Percentiles rank a stretch among this genome's conserved stretches.
Evolutionary conservation across 1,140 invertebrate genomes (phyloP).

Genomic region (Drosophila chauvacae): DNA sequence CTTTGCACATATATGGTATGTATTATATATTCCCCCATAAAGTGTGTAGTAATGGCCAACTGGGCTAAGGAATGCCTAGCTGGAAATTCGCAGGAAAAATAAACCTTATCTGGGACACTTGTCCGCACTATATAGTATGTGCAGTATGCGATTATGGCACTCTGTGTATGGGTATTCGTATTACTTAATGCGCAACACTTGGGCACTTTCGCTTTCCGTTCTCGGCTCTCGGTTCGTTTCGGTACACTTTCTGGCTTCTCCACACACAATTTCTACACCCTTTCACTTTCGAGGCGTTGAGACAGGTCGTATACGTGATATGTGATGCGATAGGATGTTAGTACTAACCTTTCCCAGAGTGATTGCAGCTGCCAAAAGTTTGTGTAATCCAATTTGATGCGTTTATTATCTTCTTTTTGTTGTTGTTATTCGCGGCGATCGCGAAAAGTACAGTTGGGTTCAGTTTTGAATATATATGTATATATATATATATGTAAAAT

Average conservation of each 20-base stretch:
- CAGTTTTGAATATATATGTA: slow-evolving; percentile 22
- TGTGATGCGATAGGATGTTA: slow-evolving; percentile 16
- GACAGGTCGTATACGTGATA: slow-evolving; percentile 61
- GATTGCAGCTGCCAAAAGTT: slow-evolving; percentile 73
- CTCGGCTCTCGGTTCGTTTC: slow-evolving; percentile 27
- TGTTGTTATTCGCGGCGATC: slow-evolving; percentile 2
- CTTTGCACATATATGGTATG: not conserved
- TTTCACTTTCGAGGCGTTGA: slow-evolving; percentile 45
- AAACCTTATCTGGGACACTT: slow-evolving; percentile 57
- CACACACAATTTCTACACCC: slow-evolving; percentile 30
- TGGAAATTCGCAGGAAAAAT: slow-evolving; percentile 54
- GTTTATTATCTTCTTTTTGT: slow-evolving; percentile 13
- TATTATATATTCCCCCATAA: not conserved
- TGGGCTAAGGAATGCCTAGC: slow-evolving; percentile 41
- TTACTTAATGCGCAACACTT: slow-evolving; percentile 55
- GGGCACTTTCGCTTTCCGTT: slow-evolving; percentile 72
- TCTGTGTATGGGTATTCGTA: slow-evolving; percentile 26
- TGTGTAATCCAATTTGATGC: slow-evolving; percentile 79
- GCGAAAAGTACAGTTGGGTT: slow-evolving; percentile 61
- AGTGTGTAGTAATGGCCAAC: slow-evolving; percentile 29
- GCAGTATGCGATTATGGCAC: slow-evolving; percentile 38
- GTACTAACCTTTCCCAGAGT: slow-evolving; percentile 77
- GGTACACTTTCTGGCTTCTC: slow-evolving; percentile 10
- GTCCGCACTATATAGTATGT: slow-evolving; percentile 41
- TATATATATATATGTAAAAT: not conserved